A percentile compares a stretch with the other conserved stretches of the same genome.
These are phyloP conservation scores for Glyphotaelius pellucidus DNA, from an alignment of 2,888 invertebrate species.

Conservation along the genomic window DNA sequence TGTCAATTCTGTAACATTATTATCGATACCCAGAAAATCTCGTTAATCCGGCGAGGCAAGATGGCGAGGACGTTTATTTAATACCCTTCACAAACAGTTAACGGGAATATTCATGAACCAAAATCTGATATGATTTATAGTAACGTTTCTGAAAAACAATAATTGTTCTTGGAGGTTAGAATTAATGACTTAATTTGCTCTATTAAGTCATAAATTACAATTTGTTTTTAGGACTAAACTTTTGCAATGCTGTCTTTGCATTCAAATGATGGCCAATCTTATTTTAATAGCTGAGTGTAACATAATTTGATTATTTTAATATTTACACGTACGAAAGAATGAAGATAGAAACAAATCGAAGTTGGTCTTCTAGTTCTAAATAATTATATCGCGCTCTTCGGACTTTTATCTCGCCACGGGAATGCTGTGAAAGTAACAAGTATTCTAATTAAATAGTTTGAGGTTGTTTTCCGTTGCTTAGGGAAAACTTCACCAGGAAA, in stretches of 20 bases:
- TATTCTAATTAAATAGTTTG: neutral
- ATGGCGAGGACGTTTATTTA: neutral
- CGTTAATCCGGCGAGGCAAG: neutral
- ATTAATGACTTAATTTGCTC: neutral
- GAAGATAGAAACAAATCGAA: neutral
- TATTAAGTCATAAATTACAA: neutral
- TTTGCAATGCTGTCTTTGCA: neutral
- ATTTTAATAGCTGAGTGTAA: no score
- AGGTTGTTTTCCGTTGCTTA: neutral
- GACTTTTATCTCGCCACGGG: neutral
- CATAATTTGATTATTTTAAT: neutral
- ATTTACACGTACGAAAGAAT: neutral
- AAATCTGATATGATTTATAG: neutral
- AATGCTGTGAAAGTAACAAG: neutral
- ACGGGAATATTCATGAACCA: neutral
- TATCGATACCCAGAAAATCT: neutral
- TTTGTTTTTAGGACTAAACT: neutral
- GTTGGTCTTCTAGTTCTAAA: neutral
- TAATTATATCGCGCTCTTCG: no score
- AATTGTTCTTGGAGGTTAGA: neutral
- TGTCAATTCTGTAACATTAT: neutral
- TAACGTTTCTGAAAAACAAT: neutral
- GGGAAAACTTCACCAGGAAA: neutral
- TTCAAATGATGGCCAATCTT: neutral
- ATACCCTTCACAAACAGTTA: neutral